Conservation (phyloP, 2,797 vertebrate species). For the Propithecus deckenii region DNA sequence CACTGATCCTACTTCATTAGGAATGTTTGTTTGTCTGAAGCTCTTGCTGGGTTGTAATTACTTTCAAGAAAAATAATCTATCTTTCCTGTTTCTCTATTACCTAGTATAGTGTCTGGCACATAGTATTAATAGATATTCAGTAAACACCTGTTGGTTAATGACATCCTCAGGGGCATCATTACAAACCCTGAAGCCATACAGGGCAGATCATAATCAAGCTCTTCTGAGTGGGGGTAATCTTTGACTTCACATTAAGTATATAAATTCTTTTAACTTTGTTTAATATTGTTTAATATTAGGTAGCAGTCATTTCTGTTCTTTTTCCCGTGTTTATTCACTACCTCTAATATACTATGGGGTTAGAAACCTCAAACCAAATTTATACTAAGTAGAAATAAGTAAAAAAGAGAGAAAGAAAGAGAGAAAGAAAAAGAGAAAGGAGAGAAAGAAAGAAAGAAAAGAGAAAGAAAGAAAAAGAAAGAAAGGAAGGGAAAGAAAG, state of each 20-base stretch:
- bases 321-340: background rate
- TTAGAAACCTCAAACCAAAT: background rate
- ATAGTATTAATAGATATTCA: background rate
- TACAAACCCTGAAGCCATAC: background rate
- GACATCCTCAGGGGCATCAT: background rate
- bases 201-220: background rate
- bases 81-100: background rate
- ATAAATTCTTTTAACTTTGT: background rate
- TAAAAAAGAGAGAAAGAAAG: background rate
- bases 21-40: background rate
- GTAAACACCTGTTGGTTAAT: background rate
- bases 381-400: background rate
- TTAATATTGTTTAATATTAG: background rate
- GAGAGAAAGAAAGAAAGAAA: accelerated
- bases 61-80: background rate
- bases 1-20: background rate
- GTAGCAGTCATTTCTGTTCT: background rate
- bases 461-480: accelerated
- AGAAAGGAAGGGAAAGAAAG: too few relatives aligned
- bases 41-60: background rate
- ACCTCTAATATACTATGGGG: too few relatives aligned
- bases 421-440: too few relatives aligned
- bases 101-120: background rate
- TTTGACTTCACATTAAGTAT: background rate
- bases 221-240: background rate